These are phyloP conservation scores for Icerya purchasi DNA, from an alignment of 2,888 invertebrate species.

Conservation along the genomic window DNA sequence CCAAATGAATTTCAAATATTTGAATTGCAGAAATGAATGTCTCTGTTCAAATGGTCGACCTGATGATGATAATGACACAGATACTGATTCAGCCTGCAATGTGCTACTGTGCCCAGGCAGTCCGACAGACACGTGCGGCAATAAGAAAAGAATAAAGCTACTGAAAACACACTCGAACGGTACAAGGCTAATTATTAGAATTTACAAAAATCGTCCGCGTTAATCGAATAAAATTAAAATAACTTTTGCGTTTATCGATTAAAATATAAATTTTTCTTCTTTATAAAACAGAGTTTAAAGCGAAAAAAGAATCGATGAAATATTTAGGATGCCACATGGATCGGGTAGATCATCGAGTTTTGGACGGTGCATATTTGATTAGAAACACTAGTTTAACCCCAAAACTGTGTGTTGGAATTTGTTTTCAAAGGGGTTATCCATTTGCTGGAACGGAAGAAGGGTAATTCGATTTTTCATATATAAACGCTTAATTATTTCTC, in stretches of 20 bases:
- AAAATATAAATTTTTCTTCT: not conserved
- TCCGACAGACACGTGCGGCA: constrained; percentile 6
- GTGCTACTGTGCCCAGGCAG: constrained; percentile 2
- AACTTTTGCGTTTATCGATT: too few species aligned
- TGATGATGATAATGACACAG: not conserved
- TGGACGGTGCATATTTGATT: not conserved
- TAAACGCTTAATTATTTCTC: too few species aligned
- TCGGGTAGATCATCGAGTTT: not conserved
- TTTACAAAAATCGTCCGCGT: too few species aligned
- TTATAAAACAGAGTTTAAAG: not conserved
- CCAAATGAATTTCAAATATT: too few species aligned
- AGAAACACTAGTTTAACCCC: not conserved
- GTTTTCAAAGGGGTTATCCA: constrained; percentile 1
- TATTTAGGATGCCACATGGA: constrained; percentile 1
- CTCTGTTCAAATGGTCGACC: constrained; percentile 4
- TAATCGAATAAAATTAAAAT: too few species aligned
- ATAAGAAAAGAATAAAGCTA: constrained; percentile 6
- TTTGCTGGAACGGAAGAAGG: constrained; percentile 1
- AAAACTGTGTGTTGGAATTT: not conserved
- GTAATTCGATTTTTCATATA: not conserved
- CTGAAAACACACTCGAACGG: not conserved
- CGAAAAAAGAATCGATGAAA: too few species aligned
- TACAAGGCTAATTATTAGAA: not conserved
- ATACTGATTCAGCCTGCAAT: constrained; percentile 1
- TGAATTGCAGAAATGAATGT: constrained; percentile 7